A percentile compares a stretch with the other conserved stretches of the same genome.
These are phyloP conservation scores for Forbesichthys agassizii DNA, from an alignment of 2,113 vertebrate species.

Conservation along the genomic window DNA sequence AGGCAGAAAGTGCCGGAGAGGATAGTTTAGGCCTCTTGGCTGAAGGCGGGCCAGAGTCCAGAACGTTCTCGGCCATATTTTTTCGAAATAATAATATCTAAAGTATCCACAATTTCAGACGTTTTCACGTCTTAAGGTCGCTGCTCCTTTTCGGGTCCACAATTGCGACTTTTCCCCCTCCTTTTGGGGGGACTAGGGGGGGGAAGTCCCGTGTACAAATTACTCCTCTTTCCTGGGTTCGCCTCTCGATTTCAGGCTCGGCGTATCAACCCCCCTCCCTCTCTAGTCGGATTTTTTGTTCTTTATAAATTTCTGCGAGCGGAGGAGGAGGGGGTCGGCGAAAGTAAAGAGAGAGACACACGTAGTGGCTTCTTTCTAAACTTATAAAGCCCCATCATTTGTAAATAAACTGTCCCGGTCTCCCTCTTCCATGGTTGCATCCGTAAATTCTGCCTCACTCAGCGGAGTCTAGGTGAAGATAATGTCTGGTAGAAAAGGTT, in stretches of 20 bases:
- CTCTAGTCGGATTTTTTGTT: constrained; percentile 80
- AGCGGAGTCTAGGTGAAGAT: constrained; percentile 68
- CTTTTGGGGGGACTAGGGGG: constrained; percentile 80
- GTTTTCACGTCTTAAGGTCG: constrained; percentile 68
- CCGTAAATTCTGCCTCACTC: constrained; percentile 72
- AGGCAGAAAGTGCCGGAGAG: constrained; percentile 97
- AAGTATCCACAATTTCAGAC: constrained; percentile 77
- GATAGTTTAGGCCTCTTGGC: constrained; percentile 99
- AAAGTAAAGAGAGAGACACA: constrained; percentile 73
- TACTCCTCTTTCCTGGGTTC: constrained; percentile 81
- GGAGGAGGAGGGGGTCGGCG: constrained; percentile 72
- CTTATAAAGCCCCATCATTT: constrained; percentile 63
- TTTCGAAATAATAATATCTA: constrained; percentile 81
- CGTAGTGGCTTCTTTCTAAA: constrained; percentile 68
- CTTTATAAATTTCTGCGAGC: constrained; percentile 82
- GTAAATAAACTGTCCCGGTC: constrained; percentile 59
- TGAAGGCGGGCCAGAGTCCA: constrained; percentile 99
- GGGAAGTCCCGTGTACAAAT: constrained; percentile 82
- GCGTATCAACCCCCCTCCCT: constrained; percentile 80
- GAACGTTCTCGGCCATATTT: constrained; percentile 99
- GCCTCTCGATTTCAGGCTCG: constrained; percentile 82
- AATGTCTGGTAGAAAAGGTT: constrained; percentile 69
- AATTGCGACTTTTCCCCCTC: constrained; percentile 82
- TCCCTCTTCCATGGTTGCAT: constrained; percentile 62
- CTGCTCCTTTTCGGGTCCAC: constrained; percentile 67